A percentile compares a stretch with the other conserved stretches of the same genome.
Conservation (phyloP, 2,888 invertebrate species). For the Digitonthophagus gazella region DNA sequence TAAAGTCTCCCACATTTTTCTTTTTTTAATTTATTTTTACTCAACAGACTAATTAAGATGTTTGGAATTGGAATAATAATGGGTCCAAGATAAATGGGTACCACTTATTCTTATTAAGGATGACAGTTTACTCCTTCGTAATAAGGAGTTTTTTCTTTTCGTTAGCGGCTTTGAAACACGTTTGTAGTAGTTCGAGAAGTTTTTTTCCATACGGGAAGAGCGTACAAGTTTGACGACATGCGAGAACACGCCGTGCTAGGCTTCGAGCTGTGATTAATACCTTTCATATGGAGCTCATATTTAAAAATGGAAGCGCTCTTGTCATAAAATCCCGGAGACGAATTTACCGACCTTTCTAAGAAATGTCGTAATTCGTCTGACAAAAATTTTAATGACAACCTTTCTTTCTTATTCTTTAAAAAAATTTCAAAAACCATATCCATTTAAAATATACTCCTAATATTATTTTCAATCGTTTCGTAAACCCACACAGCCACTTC, state of each 20-base stretch:
- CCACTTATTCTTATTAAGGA: constrained; percentile 26
- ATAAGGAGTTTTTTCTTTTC: constrained; percentile 21
- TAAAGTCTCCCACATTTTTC: too few species aligned
- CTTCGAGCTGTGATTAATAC: constrained; percentile 13
- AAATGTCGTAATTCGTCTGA: constrained; percentile 20
- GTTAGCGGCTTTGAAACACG: not conserved
- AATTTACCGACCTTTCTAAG: constrained; percentile 8
- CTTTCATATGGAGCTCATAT: constrained; percentile 13
- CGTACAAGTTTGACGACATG: constrained; percentile 10
- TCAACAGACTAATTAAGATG: constrained; percentile 27
- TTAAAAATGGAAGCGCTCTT: constrained; percentile 12
- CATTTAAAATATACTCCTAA: too few species aligned
- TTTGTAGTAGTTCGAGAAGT: not conserved
- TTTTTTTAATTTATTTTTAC: too few species aligned
- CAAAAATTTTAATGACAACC: too few species aligned
- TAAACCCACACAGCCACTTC: constrained; percentile 3
- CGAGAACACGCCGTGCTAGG: constrained; percentile 2
- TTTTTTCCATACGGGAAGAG: not conserved
- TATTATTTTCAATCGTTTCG: not conserved
- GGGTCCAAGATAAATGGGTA: constrained; percentile 23
- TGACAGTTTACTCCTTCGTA: constrained; percentile 26
- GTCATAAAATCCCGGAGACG: constrained; percentile 5
- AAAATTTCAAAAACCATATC: not conserved
- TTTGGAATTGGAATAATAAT: constrained; percentile 26
- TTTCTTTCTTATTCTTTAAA: not conserved